phyloP scores from a whole-genome alignment of 2,888 invertebrate genomes.

The Nemotelus pantherinus region DNA sequence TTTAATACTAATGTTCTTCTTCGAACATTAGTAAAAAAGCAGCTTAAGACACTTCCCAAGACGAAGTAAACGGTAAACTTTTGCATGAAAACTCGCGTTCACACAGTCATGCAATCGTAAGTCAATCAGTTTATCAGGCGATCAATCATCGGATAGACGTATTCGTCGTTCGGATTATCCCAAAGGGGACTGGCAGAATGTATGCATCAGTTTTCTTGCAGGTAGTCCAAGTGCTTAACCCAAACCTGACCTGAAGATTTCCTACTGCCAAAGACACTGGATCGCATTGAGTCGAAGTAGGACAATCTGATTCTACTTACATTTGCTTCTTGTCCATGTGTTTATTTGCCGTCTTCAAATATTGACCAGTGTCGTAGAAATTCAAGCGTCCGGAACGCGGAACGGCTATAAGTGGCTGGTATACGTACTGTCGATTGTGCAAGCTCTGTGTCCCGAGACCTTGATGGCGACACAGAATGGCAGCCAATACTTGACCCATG shows the following conservation, averaged over 20 bases:
- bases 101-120: constrained; percentile 15
- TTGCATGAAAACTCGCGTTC: background rate
- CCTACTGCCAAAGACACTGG: background rate
- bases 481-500: constrained; percentile 42
- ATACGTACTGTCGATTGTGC: constrained; percentile 28
- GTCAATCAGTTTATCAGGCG: constrained; percentile 21
- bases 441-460: constrained; percentile 24
- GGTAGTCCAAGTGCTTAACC: constrained; percentile 14
- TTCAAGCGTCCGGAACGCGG: constrained; percentile 38
- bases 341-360: constrained; percentile 44
- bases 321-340: constrained; percentile 15
- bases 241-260: constrained; percentile 27
- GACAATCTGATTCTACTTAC: constrained; percentile 12
- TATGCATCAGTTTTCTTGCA: constrained; percentile 6
- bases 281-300: background rate
- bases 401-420: constrained; percentile 19
- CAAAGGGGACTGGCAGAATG: background rate
- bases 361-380: constrained; percentile 43
- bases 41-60: too few relatives aligned
- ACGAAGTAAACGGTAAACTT: too few relatives aligned
- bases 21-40: too few relatives aligned
- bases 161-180: too few relatives aligned
- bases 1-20: too few relatives aligned
- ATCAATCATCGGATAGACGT: constrained; percentile 30
- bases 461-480: constrained; percentile 31